Evolutionary conservation across 2,113 vertebrate genomes (phyloP).

Genomic region (Circaetus gallicus): DNA sequence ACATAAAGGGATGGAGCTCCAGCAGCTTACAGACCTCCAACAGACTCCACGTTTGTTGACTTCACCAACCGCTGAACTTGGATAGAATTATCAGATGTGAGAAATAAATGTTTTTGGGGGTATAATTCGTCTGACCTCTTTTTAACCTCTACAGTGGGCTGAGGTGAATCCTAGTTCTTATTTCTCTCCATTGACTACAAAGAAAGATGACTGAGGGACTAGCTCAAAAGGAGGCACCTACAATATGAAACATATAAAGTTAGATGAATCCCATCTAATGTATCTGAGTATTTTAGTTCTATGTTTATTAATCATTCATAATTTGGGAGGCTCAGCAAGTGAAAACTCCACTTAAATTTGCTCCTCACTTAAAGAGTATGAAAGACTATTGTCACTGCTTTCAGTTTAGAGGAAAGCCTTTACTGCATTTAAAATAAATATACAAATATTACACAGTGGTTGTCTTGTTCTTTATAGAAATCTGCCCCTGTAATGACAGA

Average conservation of each 20-base stretch:
- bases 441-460: not conserved
- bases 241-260: not conserved
- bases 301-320: not conserved
- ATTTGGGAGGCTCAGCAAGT: not conserved
- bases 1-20: not conserved
- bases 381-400: not conserved
- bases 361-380: not conserved
- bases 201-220: not conserved
- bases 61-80: not conserved
- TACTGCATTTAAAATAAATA: not conserved
- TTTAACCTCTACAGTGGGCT: not conserved
- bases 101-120: not conserved
- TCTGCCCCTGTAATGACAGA: not conserved
- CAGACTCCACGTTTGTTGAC: not conserved
- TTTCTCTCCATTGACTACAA: not conserved
- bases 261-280: not conserved
- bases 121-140: not conserved
- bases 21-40: not conserved
- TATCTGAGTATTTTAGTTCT: not conserved
- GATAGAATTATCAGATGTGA: not conserved
- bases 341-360: not conserved
- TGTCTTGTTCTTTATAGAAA: not conserved
- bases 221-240: not conserved
- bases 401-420: not conserved
- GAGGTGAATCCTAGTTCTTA: not conserved